Evolutionary conservation across 2,113 vertebrate genomes (phyloP).

Genomic region (Cyanistes caeruleus): DNA sequence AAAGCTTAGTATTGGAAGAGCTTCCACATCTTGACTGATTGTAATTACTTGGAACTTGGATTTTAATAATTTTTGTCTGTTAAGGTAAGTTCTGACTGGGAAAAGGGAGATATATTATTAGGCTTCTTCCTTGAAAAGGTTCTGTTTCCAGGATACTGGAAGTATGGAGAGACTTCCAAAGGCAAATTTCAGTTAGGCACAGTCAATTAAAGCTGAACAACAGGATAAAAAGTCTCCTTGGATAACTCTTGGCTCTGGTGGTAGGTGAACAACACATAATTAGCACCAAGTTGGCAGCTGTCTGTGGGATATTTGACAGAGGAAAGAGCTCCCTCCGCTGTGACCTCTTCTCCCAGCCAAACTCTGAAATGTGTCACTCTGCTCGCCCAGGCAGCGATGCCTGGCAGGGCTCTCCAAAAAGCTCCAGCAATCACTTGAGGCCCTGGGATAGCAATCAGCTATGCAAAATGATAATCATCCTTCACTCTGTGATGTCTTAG

Average conservation of each 20-base stretch:
- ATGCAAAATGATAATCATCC: slow-evolving; percentile 7
- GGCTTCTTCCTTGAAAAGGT: neutral
- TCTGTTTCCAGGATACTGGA: neutral
- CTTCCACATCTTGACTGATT: neutral
- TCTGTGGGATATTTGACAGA: neutral
- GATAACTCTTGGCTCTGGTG: slow-evolving; percentile 6
- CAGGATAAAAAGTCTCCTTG: slow-evolving; percentile 17
- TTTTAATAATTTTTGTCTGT: neutral
- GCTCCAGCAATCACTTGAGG: neutral
- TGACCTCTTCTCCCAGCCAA: neutral
- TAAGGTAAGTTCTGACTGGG: neutral
- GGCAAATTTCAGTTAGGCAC: neutral
- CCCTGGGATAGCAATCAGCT: neutral
- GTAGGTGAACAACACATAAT: neutral
- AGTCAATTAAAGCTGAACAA: slow-evolving; percentile 9
- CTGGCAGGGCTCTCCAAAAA: neutral
- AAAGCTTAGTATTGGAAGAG: neutral
- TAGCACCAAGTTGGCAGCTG: neutral
- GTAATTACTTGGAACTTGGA: neutral
- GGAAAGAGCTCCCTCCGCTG: neutral
- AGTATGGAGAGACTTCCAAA: neutral
- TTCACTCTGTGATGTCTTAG: neutral
- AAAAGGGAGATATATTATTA: neutral
- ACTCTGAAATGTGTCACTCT: neutral
- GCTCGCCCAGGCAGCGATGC: accelerated